Conservation (phyloP, 2,113 vertebrate genomes). For the Carassius carassius region DNA sequence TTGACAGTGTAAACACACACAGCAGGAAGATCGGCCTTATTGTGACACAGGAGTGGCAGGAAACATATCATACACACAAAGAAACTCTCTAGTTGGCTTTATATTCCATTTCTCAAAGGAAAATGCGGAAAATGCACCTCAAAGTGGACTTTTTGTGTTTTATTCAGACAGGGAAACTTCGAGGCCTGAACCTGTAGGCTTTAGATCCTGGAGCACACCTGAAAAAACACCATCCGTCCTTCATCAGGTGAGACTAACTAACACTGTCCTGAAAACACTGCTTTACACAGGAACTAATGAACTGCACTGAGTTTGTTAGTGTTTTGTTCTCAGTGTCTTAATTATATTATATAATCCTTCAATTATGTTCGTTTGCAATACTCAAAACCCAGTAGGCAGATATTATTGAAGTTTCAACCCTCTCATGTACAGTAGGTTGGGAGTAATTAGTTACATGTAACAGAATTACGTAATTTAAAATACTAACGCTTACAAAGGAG, state of each 20-base stretch:
- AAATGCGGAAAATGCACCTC: background rate
- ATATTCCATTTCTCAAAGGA: background rate
- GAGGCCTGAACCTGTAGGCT: background rate
- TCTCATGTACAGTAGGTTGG: background rate
- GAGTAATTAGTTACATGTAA: too few species aligned
- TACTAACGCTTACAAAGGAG: too few species aligned
- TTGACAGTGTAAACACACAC: constrained; percentile 48
- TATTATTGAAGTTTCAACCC: background rate
- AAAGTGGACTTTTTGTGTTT: background rate
- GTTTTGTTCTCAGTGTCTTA: background rate
- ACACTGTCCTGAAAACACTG: background rate
- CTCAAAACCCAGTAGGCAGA: too few species aligned
- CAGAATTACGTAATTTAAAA: too few species aligned
- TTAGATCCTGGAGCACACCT: constrained; percentile 5
- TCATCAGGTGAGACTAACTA: background rate
- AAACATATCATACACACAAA: background rate
- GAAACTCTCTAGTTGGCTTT: background rate
- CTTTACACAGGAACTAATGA: background rate
- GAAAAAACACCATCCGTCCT: background rate
- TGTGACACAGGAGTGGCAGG: constrained; percentile 21
- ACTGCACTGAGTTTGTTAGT: background rate
- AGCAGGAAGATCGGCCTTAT: background rate
- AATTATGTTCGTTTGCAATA: background rate
- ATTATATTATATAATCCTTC: too few species aligned
- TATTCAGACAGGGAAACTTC: background rate